A percentile compares a stretch with the other conserved stretches of the same genome.
phyloP scores from a whole-genome alignment of 2,113 vertebrate species.

The Sclerurus mexicanus region DNA sequence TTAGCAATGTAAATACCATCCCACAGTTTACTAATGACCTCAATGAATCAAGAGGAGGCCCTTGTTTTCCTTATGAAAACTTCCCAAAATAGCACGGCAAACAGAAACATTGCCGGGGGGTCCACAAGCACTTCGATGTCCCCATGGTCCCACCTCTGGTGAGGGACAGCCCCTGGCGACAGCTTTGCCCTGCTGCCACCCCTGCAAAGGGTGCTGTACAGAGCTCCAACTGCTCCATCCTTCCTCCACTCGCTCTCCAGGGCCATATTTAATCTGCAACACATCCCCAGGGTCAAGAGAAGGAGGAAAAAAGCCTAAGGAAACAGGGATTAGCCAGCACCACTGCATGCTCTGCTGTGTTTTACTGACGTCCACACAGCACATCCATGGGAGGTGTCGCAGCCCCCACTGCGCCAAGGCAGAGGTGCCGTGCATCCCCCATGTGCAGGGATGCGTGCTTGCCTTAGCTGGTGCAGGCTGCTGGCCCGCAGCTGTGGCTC shows the following conservation, averaged over 20 bases:
- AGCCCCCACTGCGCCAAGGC: background rate
- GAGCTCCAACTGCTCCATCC: background rate
- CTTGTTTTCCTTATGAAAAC: slow-evolving; percentile 28
- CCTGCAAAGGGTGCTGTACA: background rate
- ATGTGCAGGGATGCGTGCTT: background rate
- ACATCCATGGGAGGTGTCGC: background rate
- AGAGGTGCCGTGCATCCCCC: background rate
- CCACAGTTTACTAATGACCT: background rate
- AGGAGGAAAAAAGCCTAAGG: background rate
- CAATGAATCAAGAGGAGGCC: slow-evolving; percentile 27
- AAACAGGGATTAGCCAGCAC: background rate
- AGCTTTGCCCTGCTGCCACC: background rate
- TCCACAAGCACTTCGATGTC: rapidly evolving
- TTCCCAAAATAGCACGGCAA: background rate
- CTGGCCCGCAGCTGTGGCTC: background rate
- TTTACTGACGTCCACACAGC: background rate
- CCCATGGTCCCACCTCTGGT: background rate
- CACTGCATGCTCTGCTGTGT: background rate
- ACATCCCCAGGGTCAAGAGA: background rate
- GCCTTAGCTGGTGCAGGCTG: background rate
- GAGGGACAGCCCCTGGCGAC: rapidly evolving
- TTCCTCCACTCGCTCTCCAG: background rate
- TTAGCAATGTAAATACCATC: slow-evolving; percentile 43
- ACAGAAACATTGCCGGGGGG: background rate
- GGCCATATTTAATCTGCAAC: background rate